phyloP scores from a whole-genome alignment of 1,140 invertebrate species.

The Frieseomelitta varia region DNA sequence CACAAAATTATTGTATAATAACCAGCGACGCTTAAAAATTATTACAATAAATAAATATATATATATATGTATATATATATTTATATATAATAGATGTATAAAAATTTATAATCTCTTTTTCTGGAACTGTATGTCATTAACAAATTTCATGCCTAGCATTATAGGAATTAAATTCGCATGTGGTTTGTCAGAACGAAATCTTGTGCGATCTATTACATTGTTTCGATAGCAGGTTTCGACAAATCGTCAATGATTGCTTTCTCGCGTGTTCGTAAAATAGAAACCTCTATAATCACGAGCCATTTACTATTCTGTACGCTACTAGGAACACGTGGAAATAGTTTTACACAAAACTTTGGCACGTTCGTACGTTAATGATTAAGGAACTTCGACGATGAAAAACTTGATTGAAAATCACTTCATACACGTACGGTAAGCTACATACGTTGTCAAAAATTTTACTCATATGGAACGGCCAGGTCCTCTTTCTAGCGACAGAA shows the following conservation, averaged over 20 bases:
- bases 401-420: slow-evolving; percentile 30
- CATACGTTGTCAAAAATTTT: slow-evolving; percentile 12
- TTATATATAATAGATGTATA: too few species aligned
- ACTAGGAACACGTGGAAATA: slow-evolving; percentile 43
- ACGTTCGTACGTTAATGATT: slow-evolving; percentile 41
- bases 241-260: slow-evolving; percentile 40
- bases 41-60: background rate
- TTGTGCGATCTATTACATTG: slow-evolving; percentile 58
- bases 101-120: background rate
- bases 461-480: slow-evolving; percentile 12
- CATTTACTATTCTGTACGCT: slow-evolving; percentile 25
- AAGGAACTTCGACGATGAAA: slow-evolving; percentile 43
- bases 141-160: background rate
- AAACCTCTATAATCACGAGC: slow-evolving; percentile 34
- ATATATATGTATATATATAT: background rate
- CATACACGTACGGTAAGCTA: background rate
- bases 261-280: slow-evolving; percentile 48
- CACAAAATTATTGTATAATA: slow-evolving; percentile 54
- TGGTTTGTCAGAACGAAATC: slow-evolving; percentile 14
- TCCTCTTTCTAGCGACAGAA: background rate
- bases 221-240: slow-evolving; percentile 34
- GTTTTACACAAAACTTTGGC: slow-evolving; percentile 55
- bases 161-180: background rate
- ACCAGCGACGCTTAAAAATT: background rate
- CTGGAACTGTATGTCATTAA: background rate